Percentiles rank a stretch among this genome's conserved stretches.
These are phyloP conservation scores for Ornithoptera alexandrae DNA, from an alignment of 2,888 invertebrate species.

Conservation along the genomic window DNA sequence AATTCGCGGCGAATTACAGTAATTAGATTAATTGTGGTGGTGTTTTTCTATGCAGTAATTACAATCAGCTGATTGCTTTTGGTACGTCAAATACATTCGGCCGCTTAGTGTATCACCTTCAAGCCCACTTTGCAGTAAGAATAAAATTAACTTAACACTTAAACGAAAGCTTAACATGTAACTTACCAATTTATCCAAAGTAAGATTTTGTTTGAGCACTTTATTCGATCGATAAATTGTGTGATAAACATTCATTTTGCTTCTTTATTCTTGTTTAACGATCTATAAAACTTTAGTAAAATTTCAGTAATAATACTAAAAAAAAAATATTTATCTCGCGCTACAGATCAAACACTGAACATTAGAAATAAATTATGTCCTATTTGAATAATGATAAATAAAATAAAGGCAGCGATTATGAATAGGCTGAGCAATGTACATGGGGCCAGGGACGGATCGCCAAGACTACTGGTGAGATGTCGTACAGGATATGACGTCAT, in stretches of 20 bases:
- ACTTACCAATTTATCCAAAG: constrained; percentile 61
- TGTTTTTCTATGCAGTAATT: constrained; percentile 36
- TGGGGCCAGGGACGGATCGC: constrained; percentile 46
- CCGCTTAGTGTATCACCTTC: constrained; percentile 5
- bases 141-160: not conserved
- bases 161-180: not conserved
- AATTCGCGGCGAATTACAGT: constrained; percentile 27
- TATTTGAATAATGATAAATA: constrained; percentile 34
- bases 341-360: not conserved
- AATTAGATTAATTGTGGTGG: constrained; percentile 14
- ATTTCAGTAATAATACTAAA: not conserved
- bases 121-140: not conserved
- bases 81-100: constrained; percentile 45
- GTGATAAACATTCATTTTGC: constrained; percentile 65
- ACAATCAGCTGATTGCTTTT: constrained; percentile 60
- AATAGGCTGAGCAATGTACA: constrained; percentile 57
- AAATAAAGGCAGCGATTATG: constrained; percentile 37
- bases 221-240: constrained; percentile 52
- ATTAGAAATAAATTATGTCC: constrained; percentile 6
- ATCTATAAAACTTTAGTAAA: not conserved
- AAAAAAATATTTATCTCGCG: not conserved
- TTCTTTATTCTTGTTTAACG: constrained; percentile 30
- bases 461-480: constrained; percentile 57
- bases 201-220: constrained; percentile 49
- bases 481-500: constrained; percentile 64